Conservation (phyloP, 1,140 invertebrate species). For the Aplysia californica region DNA sequence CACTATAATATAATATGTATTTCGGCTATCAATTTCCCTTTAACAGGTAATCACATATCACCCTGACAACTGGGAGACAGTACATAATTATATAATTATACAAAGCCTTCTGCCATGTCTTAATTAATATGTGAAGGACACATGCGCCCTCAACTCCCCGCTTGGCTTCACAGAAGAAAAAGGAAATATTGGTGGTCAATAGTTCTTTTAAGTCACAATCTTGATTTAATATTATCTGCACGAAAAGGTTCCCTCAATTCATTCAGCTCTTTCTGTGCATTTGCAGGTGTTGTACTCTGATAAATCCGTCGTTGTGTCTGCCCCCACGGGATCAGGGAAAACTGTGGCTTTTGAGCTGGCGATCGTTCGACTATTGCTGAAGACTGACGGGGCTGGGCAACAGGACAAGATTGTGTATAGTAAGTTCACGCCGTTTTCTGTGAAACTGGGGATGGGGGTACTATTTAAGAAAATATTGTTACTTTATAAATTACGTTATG, state of each 20-base stretch:
- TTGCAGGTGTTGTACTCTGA: conserved; percentile 71
- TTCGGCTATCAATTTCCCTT: too few species aligned
- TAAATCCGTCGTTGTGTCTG: conserved; percentile 78
- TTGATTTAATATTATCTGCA: too few species aligned
- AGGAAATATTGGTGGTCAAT: not conserved
- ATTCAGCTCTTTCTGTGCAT: not conserved
- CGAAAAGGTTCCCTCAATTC: too few species aligned
- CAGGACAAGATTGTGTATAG: conserved; percentile 64
- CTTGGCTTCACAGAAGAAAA: not conserved
- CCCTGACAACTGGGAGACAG: too few species aligned
- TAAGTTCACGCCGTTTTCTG: conserved; percentile 33
- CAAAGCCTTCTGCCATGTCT: not conserved
- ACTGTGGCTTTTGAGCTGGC: conserved; percentile 85
- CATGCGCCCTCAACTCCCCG: not conserved
- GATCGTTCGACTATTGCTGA: conserved; percentile 73
- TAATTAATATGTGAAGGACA: not conserved
- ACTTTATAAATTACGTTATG: too few species aligned
- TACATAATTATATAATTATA: too few species aligned
- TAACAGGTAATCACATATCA: too few species aligned
- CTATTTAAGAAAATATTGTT: too few species aligned
- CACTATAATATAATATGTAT: too few species aligned
- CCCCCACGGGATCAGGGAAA: conserved; percentile 86
- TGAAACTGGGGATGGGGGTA: too few species aligned
- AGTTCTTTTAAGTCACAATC: too few species aligned
- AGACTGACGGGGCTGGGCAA: conserved; percentile 15